Conservation (phyloP, 1,140 invertebrate species). For the Reticulitermes speratus region DNA sequence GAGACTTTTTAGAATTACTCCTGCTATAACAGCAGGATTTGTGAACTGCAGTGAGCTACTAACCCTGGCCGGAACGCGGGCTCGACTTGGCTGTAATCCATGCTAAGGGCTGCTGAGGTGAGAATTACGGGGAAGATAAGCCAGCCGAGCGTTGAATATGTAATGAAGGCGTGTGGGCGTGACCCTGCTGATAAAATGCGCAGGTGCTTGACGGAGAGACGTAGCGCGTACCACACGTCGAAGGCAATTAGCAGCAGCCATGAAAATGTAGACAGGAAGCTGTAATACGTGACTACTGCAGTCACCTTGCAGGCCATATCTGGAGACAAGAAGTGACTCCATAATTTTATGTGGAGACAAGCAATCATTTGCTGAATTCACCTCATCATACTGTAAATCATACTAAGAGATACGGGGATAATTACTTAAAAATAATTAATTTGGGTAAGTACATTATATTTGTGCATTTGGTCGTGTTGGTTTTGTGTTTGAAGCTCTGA, state of each 20-base stretch:
- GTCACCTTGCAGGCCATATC: conserved; percentile 44
- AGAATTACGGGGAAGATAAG: conserved; percentile 49
- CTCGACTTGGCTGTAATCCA: conserved; percentile 50
- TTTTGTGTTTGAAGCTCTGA: too few relatives aligned
- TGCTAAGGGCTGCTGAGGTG: conserved; percentile 47
- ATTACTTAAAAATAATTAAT: too few relatives aligned
- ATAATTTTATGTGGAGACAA: too few relatives aligned
- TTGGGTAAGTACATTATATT: too few relatives aligned
- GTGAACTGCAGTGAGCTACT: neutral
- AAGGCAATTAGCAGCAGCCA: conserved; percentile 63
- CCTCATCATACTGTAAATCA: too few relatives aligned
- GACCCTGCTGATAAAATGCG: conserved; percentile 45
- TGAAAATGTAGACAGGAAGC: conserved; percentile 56
- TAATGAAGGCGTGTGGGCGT: conserved; percentile 48
- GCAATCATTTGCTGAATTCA: too few relatives aligned
- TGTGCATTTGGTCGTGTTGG: too few relatives aligned
- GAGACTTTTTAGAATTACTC: too few relatives aligned
- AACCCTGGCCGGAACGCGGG: conserved; percentile 43
- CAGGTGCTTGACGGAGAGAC: conserved; percentile 52
- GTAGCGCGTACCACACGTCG: conserved; percentile 56
- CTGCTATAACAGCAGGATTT: too few relatives aligned
- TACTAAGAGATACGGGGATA: too few relatives aligned
- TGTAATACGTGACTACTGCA: conserved; percentile 52
- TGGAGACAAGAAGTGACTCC: conserved; percentile 6
- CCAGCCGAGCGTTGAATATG: conserved; percentile 58